Evolutionary conservation across 2,113 vertebrate species (phyloP).

Genomic region (Amia ocellicauda): DNA sequence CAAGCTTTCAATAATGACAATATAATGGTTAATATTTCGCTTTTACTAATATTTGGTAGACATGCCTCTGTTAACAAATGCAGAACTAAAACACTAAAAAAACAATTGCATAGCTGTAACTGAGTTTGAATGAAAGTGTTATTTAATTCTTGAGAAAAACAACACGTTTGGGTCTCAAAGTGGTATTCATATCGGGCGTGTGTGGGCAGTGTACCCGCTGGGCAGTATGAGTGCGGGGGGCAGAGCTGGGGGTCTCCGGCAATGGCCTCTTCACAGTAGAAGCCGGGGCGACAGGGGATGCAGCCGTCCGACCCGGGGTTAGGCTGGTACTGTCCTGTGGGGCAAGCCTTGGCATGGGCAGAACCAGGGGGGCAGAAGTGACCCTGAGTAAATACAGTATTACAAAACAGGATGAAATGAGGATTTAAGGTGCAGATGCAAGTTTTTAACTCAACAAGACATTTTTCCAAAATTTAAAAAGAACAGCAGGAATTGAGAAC

Average conservation of each 20-base stretch:
- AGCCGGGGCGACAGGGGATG: constrained; percentile 76
- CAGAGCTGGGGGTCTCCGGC: constrained; percentile 66
- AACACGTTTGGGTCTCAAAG: too few species aligned
- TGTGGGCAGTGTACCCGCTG: constrained; percentile 64
- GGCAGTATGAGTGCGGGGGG: constrained; percentile 81
- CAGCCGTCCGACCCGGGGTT: constrained; percentile 71
- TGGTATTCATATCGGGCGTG: too few species aligned
- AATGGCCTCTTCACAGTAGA: constrained; percentile 77
- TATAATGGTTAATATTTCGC: too few species aligned
- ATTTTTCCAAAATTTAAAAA: not conserved
- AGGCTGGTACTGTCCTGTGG: constrained; percentile 78
- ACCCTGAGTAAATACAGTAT: constrained; percentile 59
- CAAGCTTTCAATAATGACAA: too few species aligned
- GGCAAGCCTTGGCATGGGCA: constrained; percentile 67
- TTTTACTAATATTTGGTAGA: too few species aligned
- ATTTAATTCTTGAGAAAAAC: too few species aligned
- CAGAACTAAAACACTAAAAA: too few species aligned
- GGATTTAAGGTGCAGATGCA: not conserved
- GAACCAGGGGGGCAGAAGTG: constrained; percentile 77
- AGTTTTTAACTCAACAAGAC: too few species aligned
- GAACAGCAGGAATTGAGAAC: too few species aligned
- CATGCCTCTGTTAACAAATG: too few species aligned
- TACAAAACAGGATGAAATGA: not conserved
- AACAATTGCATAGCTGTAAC: too few species aligned
- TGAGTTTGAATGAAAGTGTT: too few species aligned